These are phyloP conservation scores for Leptobrachium leishanense DNA, from an alignment of 2,113 vertebrate species.

Conservation along the genomic window DNA sequence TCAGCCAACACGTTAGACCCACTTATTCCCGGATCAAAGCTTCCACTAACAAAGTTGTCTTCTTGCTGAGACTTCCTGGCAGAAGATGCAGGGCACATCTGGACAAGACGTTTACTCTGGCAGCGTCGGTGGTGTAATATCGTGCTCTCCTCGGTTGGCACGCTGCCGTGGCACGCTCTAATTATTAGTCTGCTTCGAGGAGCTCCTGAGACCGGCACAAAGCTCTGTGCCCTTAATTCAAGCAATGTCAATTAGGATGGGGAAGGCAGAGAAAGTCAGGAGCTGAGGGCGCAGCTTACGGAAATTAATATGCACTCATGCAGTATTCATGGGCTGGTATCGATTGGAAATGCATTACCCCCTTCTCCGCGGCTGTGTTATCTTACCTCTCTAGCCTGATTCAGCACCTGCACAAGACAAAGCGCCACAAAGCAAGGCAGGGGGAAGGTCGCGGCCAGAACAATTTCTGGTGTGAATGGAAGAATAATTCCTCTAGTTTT, in stretches of 20 bases:
- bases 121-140: neutral
- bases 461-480: neutral
- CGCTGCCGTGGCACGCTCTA: slow-evolving; percentile 13
- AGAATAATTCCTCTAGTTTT: neutral
- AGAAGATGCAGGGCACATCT: neutral
- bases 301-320: slow-evolving; percentile 33
- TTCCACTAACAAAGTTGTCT: neutral
- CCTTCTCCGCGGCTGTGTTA: neutral
- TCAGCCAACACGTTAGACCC: neutral
- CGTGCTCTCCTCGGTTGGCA: neutral
- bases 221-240: slow-evolving; percentile 31
- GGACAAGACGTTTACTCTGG: neutral
- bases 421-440: neutral
- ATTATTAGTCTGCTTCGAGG: slow-evolving; percentile 6
- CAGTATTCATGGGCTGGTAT: slow-evolving; percentile 36
- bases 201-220: slow-evolving; percentile 4
- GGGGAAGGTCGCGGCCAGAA: neutral
- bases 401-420: slow-evolving; percentile 25
- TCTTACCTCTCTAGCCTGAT: slow-evolving; percentile 15
- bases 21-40: neutral
- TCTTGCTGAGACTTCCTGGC: neutral
- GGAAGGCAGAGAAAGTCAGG: slow-evolving; percentile 18
- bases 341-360: slow-evolving; percentile 41
- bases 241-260: slow-evolving; percentile 29
- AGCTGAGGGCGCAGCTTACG: slow-evolving; percentile 21